Evolutionary conservation across 1,140 invertebrate species (phyloP).

Genomic region (roundworm (Caenorhabditis elegans)): DNA sequence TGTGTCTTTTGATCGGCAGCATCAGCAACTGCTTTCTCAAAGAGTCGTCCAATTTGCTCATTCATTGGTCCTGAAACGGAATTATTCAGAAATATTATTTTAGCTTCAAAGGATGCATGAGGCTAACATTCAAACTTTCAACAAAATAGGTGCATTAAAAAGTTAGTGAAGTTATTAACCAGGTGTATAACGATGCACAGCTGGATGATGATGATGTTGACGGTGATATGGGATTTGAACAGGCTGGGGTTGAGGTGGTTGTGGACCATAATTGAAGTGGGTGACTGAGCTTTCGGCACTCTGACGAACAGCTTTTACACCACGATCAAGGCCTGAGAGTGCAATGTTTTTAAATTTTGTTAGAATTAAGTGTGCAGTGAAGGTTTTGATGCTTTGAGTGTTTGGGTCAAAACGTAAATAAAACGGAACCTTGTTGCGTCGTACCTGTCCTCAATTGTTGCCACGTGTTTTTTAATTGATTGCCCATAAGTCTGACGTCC

Average conservation of each 20-base stretch:
- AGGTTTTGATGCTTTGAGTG: background rate
- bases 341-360: background rate
- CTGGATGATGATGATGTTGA: constrained; percentile 9
- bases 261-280: constrained; percentile 36
- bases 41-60: constrained; percentile 39
- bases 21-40: constrained; percentile 40
- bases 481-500: constrained; percentile 44
- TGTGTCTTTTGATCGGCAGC: constrained; percentile 39
- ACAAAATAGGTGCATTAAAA: background rate
- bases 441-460: constrained; percentile 44
- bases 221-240: constrained; percentile 9
- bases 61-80: constrained; percentile 40
- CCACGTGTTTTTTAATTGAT: constrained; percentile 43
- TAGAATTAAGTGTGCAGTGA: constrained; percentile 8
- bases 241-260: constrained; percentile 5
- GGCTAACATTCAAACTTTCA: background rate
- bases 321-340: constrained; percentile 42
- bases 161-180: constrained; percentile 20
- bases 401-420: background rate
- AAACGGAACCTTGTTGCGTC: constrained; percentile 28
- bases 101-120: background rate
- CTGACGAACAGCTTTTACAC: constrained; percentile 37
- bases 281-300: constrained; percentile 40
- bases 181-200: constrained; percentile 4
- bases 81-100: too few species aligned